A percentile compares a stretch with the other conserved stretches of the same genome.
phyloP scores from a whole-genome alignment of 2,797 vertebrate genomes.

The Tarsius wallacei region DNA sequence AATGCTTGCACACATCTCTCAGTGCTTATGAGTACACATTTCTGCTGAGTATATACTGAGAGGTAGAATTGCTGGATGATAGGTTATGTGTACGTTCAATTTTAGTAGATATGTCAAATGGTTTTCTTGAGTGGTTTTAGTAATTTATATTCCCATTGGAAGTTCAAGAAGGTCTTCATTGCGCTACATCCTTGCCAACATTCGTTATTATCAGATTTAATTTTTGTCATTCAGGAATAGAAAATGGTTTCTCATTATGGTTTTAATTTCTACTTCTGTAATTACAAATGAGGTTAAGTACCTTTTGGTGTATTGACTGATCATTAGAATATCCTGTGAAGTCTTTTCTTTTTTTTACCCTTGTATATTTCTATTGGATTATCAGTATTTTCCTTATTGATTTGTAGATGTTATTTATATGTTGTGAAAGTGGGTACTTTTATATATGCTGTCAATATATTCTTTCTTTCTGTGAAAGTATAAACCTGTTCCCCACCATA shows the following conservation, averaged over 20 bases:
- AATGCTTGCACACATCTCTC: not conserved
- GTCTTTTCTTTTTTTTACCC: not conserved
- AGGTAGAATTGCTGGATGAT: not conserved
- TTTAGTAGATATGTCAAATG: not conserved
- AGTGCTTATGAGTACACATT: not conserved
- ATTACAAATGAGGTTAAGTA: not conserved
- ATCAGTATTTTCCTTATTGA: conserved; percentile 19
- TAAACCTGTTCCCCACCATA: not conserved
- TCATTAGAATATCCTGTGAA: not conserved
- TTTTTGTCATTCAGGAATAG: conserved; percentile 41
- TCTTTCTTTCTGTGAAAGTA: conserved; percentile 42
- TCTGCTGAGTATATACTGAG: not conserved
- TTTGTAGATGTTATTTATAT: not conserved
- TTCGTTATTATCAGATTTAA: conserved; percentile 2
- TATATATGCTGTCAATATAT: not conserved
- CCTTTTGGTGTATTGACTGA: not conserved
- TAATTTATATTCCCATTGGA: not conserved
- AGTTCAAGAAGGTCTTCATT: not conserved
- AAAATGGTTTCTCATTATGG: not conserved
- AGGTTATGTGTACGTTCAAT: not conserved
- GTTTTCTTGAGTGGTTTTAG: not conserved
- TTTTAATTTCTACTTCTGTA: conserved; percentile 47
- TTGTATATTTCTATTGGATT: not conserved
- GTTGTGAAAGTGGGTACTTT: conserved; percentile 16
- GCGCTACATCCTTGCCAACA: not conserved